Conservation (phyloP, 1,140 invertebrate species). For the roundworm (Caenorhabditis elegans) region DNA sequence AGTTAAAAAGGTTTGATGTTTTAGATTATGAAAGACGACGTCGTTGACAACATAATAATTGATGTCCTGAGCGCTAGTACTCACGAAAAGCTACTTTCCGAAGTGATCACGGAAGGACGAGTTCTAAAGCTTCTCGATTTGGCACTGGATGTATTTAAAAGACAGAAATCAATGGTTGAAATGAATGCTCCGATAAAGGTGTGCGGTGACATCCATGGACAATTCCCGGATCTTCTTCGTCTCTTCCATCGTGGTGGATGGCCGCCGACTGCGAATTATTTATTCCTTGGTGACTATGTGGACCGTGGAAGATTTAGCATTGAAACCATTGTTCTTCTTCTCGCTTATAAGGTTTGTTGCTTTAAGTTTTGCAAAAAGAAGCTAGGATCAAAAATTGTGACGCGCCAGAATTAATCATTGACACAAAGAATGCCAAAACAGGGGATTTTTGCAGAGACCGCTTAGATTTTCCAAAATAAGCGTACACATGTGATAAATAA, state of each 20-base stretch:
- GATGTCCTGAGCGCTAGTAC: slow-evolving; percentile 20
- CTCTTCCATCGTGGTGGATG: slow-evolving; percentile 67
- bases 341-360: slow-evolving; percentile 72
- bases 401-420: no score
- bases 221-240: slow-evolving; percentile 70
- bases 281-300: slow-evolving; percentile 41
- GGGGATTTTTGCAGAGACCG: no score
- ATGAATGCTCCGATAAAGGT: slow-evolving; percentile 39
- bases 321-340: slow-evolving; percentile 70
- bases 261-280: slow-evolving; percentile 38
- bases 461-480: no score
- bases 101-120: slow-evolving; percentile 15
- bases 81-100: background rate
- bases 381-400: no score
- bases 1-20: background rate
- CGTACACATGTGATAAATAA: no score
- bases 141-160: slow-evolving; percentile 25
- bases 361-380: no score
- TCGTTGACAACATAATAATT: slow-evolving; percentile 23
- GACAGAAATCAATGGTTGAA: slow-evolving; percentile 40
- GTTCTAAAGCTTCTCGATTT: background rate
- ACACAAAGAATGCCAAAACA: no score
- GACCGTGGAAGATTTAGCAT: slow-evolving; percentile 36
- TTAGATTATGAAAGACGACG: slow-evolving; percentile 22
- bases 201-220: slow-evolving; percentile 69